Conservation (phyloP, 2,113 vertebrate genomes). For the Brienomyrus longianalis region DNA sequence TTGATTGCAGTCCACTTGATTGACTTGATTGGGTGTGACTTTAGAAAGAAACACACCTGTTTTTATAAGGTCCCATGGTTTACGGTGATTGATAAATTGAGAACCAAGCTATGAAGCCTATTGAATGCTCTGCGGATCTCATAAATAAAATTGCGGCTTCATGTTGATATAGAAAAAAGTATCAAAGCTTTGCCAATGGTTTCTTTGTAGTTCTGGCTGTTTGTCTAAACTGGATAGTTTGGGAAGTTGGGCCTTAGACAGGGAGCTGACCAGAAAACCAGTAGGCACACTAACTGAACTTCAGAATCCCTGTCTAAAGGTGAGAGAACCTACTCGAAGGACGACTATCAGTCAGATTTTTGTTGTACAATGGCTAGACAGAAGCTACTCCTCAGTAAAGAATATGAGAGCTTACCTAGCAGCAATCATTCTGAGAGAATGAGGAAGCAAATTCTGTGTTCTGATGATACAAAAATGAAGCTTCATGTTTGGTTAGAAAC, state of each 20-base stretch:
- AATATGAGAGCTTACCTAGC: not conserved
- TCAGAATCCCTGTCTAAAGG: not conserved
- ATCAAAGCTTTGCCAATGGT: not conserved
- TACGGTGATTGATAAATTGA: not conserved
- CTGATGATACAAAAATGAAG: not conserved
- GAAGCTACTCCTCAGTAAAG: not conserved
- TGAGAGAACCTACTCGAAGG: not conserved
- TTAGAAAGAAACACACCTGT: not conserved
- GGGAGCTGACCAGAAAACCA: not conserved
- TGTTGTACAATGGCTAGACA: not conserved
- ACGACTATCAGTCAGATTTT: not conserved
- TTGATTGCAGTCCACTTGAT: not conserved
- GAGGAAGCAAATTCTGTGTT: not conserved
- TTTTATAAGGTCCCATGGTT: not conserved
- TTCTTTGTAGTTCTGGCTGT: not conserved
- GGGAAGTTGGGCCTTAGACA: not conserved
- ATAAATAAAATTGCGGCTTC: not conserved
- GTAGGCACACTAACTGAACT: not conserved
- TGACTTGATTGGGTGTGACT: not conserved
- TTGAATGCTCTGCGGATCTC: not conserved
- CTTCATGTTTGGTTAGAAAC: not conserved
- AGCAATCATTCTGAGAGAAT: not conserved
- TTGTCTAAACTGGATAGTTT: not conserved
- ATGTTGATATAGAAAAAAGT: not conserved
- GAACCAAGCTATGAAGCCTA: not conserved